These are phyloP conservation scores for Drosophila anomalata DNA, from an alignment of 2,888 invertebrate genomes.

Conservation along the genomic window DNA sequence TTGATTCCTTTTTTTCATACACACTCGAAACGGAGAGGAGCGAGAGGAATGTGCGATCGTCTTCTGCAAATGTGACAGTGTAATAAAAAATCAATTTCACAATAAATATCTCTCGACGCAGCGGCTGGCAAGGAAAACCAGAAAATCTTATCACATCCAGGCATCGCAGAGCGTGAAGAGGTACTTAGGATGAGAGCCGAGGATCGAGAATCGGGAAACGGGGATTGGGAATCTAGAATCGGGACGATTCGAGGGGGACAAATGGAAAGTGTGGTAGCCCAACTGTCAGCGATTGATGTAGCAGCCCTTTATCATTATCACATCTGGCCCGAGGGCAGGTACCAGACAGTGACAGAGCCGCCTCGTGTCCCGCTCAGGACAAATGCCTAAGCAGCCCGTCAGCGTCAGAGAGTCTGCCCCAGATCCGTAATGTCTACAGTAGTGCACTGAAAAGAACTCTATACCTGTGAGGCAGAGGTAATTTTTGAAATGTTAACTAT, in stretches of 20 bases:
- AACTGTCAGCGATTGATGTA: slow-evolving; percentile 80
- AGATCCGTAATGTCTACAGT: slow-evolving; percentile 28
- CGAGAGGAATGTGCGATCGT: slow-evolving; percentile 67
- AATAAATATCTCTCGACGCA: slow-evolving; percentile 66
- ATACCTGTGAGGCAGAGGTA: too few relatives aligned
- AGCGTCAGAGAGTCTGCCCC: slow-evolving; percentile 74
- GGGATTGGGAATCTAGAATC: slow-evolving; percentile 19
- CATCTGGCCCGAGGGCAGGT: slow-evolving; percentile 77
- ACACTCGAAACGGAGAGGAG: slow-evolving; percentile 13
- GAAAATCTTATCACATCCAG: slow-evolving; percentile 75
- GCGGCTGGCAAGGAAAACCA: slow-evolving; percentile 58
- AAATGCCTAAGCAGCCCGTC: slow-evolving; percentile 80
- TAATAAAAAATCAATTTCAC: slow-evolving; percentile 80
- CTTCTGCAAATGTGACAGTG: slow-evolving; percentile 76
- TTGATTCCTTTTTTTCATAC: background rate
- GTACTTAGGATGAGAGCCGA: slow-evolving; percentile 64
- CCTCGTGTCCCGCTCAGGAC: slow-evolving; percentile 65
- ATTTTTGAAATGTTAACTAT: too few relatives aligned
- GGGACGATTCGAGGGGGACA: slow-evolving; percentile 28
- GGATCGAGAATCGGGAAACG: slow-evolving; percentile 40
- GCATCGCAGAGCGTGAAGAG: slow-evolving; percentile 75
- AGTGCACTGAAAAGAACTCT: slow-evolving; percentile 1
- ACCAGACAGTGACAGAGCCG: slow-evolving; percentile 48
- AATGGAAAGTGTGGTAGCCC: slow-evolving; percentile 80
- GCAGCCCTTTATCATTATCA: slow-evolving; percentile 80